Conservation (phyloP, 35 echinoderm and acorn worm species). For the Chiridota heheva region DNA sequence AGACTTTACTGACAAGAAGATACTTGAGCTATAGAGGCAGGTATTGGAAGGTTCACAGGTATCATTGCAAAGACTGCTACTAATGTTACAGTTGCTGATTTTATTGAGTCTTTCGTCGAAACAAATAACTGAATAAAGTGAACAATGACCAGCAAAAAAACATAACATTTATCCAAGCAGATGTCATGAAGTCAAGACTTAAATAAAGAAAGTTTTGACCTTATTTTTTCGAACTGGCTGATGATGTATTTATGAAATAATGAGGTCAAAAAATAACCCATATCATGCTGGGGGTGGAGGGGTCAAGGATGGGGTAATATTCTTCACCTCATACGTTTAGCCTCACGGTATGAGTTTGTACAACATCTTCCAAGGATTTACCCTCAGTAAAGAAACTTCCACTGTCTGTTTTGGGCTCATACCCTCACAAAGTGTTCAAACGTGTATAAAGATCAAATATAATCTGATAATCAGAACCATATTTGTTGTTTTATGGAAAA, state of each 20-base stretch:
- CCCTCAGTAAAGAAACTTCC: not conserved
- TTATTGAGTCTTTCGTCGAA: slow-evolving; percentile 68
- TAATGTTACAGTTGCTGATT: slow-evolving; percentile 87
- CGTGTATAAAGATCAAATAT: slow-evolving; percentile 92
- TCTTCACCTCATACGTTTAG: slow-evolving; percentile 80
- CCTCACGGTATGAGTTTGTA: slow-evolving; percentile 73
- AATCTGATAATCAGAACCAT: slow-evolving; percentile 91
- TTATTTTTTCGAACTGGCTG: slow-evolving; percentile 93
- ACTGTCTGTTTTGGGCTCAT: slow-evolving; percentile 65
- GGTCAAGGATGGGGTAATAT: slow-evolving; percentile 77
- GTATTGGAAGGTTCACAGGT: slow-evolving; percentile 94
- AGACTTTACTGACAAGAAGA: slow-evolving; percentile 61
- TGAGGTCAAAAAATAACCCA: slow-evolving; percentile 59
- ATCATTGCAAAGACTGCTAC: slow-evolving; percentile 41
- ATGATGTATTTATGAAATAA: slow-evolving; percentile 95
- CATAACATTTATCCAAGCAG: slow-evolving; percentile 65
- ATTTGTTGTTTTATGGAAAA: slow-evolving; percentile 87
- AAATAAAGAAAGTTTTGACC: slow-evolving; percentile 73
- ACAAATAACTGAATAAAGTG: slow-evolving; percentile 67
- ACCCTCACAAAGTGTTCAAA: slow-evolving; percentile 74
- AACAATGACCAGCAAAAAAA: slow-evolving; percentile 54
- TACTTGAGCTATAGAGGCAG: slow-evolving; percentile 87
- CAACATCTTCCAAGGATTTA: slow-evolving; percentile 72
- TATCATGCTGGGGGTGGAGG: slow-evolving; percentile 60
- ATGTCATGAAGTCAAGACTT: slow-evolving; percentile 63